Evolutionary conservation across 1,140 invertebrate genomes (phyloP), one percentile per base, ranked within the genome.

Genomic region (Pantala flavescens): DNA sequence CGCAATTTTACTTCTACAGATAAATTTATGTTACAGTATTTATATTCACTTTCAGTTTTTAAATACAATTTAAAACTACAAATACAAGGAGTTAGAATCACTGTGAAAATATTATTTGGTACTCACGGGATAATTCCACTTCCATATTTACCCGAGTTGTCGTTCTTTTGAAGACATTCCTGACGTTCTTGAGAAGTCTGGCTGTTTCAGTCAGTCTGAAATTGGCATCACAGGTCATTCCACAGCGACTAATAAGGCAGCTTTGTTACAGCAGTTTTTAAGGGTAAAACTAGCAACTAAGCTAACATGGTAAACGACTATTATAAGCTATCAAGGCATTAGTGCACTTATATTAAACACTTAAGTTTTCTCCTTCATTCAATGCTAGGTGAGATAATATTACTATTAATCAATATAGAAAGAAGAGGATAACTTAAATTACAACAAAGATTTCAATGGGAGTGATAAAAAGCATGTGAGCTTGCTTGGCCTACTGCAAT

Each of bases 201-300:
- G 95, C 95, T 78, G 94, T 97, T 89, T 98, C 96, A 84, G 93
- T 95, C 82, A 97, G 90, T 90, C 95, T 96, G 90, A 78, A 88
- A 88, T 76, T 79, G 80, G 78, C 77, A 24, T 63, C 49, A 63
- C 49, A 63, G 3, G 49, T 63, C 49, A 63, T 63, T 63, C 49
- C 49, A 63, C n/a, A 63, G 49, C 49, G n/a, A 63, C 49, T 63
- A 63, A 21, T 63, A 63, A 63, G 49, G 49, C 49, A 63, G 49
- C 49, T 63, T 63, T 63, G 28, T 36, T 19, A 63, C 16, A 19
- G 49, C 49, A 63, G 49, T 63, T 63, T 36, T 36, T 36, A 36
- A 63, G 49, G 49, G 14, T 19, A 63, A 19, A 19, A 63, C 49
- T 63, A 16, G 49, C 49, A 63, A 63, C 49, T 63, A 63, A 36